Evolutionary conservation across 2,888 invertebrate genomes (phyloP).

Genomic region (Ernsta delagoae): DNA sequence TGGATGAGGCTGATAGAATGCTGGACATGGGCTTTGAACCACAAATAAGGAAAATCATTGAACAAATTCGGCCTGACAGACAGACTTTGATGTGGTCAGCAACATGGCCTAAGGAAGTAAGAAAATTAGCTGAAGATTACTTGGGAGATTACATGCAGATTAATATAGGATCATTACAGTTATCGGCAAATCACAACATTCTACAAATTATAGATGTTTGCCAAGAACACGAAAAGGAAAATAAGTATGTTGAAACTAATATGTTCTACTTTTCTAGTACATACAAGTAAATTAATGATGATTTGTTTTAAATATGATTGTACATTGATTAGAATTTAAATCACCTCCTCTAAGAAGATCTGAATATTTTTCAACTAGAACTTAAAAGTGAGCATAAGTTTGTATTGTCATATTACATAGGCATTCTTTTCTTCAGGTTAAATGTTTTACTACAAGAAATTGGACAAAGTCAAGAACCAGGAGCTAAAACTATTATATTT

Average conservation of each 20-base stretch:
- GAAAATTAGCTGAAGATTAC: constrained; percentile 96
- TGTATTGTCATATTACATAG: too few species aligned
- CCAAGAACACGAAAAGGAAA: constrained; percentile 94
- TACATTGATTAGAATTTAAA: constrained; percentile 62
- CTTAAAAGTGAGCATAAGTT: not conserved
- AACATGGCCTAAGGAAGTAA: constrained; percentile 99
- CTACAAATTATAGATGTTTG: constrained; percentile 94
- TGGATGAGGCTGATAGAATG: too few species aligned
- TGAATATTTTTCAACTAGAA: constrained; percentile 51
- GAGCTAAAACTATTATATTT: constrained; percentile 97
- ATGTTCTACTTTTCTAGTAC: too few species aligned
- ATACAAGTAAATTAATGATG: too few species aligned
- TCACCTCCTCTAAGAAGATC: constrained; percentile 82
- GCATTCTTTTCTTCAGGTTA: constrained; percentile 74
- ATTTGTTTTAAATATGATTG: constrained; percentile 41
- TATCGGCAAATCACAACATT: constrained; percentile 96
- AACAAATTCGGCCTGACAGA: constrained; percentile 96
- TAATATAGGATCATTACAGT: constrained; percentile 94
- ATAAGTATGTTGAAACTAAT: constrained; percentile 67
- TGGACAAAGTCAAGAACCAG: constrained; percentile 90
- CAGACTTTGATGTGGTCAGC: constrained; percentile 99
- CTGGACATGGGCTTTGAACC: constrained; percentile 99
- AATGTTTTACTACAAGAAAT: constrained; percentile 92
- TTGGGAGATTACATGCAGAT: constrained; percentile 95
- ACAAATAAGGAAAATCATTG: constrained; percentile 96